Base-by-base conservation (phyloP, 2,888 invertebrate species). In the Gastracanthus pulcherrimus region DNA sequence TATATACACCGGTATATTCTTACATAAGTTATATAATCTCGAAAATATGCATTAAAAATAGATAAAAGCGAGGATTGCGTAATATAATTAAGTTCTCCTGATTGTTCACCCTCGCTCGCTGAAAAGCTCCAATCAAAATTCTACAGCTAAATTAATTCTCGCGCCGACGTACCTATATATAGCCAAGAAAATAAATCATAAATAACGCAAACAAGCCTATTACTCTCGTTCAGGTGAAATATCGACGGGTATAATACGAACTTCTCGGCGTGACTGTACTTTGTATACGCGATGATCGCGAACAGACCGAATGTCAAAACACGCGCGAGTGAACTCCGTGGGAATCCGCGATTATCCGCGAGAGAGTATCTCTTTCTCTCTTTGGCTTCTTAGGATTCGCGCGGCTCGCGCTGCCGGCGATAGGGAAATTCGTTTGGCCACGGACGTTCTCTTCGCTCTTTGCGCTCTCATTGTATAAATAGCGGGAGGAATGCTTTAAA, bases 241-340 rank as follows among this genome's bases (percentile, higher is more conserved):
- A 16, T 76, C 31, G 31, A 16, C 11, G 19, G 11, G 41, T 16
- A 4, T 26, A 13, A 26, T 23, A 48, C 5, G 13, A 74, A 70
- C 69, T 67, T 48, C 23, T 67, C 23, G 48, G n/a, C 2, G 16
- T n/a, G 71, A 38, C 74, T 67, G 72, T 60, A 67, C 72, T 3
- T 9, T 5, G 29, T 7, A 19, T 6, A 69, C 58, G 29, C 70
- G 70, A 76, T 64, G 41, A 76, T 82, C 72, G n/a, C n/a, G 66
- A 82, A 36, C 67, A 2, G 29, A 45, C 41, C 60, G 34, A 83
- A 78, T 75, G 80, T 78, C 77, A 80, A 77, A 80, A 71, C 48
- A 31, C 41, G 62, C 55, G 36, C 58, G n/a, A 58, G 48, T 23
- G 62, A 76, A 62, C 62, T 66, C 51, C 70, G 75, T 80, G 82